A percentile compares a stretch with the other conserved stretches of the same genome.
phyloP scores from a whole-genome alignment of 2,797 vertebrate species.

The Ammospiza maritima region DNA sequence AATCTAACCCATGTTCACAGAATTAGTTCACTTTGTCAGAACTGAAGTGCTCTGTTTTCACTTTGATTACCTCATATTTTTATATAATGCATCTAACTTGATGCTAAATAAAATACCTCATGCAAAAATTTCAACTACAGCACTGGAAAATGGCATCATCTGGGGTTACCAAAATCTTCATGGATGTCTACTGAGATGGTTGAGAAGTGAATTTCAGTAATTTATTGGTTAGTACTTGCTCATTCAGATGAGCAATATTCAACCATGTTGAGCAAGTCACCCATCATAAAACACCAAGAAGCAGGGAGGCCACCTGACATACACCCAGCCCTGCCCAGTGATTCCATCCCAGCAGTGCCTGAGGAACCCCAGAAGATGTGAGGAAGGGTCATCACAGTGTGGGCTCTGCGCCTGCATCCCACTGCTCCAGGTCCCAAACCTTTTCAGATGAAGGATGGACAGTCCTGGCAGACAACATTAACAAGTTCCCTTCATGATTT shows the following conservation, averaged over 20 bases:
- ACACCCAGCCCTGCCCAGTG: accelerated
- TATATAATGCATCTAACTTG: background rate
- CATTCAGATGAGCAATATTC: background rate
- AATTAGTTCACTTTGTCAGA: background rate
- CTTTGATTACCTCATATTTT: background rate
- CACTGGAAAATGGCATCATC: background rate
- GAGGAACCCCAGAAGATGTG: background rate
- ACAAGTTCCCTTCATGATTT: background rate
- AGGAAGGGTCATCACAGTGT: accelerated
- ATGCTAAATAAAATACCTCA: background rate
- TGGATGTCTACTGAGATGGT: background rate
- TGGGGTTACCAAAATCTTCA: background rate
- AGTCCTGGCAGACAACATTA: background rate
- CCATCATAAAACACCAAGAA: background rate
- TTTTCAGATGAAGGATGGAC: background rate
- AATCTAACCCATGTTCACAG: background rate
- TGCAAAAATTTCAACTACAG: background rate
- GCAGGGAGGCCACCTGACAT: background rate
- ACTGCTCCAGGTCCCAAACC: background rate
- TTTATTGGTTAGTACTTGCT: background rate
- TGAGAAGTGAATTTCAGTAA: background rate
- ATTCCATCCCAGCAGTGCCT: background rate
- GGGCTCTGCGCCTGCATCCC: background rate
- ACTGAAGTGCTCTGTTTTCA: background rate
- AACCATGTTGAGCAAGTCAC: background rate